Percentiles rank a stretch among this genome's conserved stretches.
Conservation (phyloP, 2,888 invertebrate genomes). For the Antheraea assamensis region DNA sequence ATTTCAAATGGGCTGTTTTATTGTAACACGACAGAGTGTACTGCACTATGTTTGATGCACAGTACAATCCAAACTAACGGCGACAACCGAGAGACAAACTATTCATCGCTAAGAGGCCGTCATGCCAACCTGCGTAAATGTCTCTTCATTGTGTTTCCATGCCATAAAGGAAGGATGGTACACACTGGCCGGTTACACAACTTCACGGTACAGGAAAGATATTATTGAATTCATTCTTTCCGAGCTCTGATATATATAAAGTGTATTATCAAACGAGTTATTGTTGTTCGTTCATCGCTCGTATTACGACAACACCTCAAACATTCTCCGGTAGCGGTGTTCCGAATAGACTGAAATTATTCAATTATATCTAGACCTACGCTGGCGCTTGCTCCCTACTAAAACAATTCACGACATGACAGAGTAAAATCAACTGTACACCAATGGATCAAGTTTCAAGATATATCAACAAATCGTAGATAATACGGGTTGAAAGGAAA, state of each 20-base stretch:
- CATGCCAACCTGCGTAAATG: too few relatives aligned
- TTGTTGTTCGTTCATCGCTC: neutral
- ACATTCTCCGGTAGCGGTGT: slow-evolving; percentile 36
- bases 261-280: neutral
- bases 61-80: too few relatives aligned
- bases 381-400: slow-evolving; percentile 23
- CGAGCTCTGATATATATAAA: neutral
- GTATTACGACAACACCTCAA: neutral
- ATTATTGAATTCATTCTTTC: too few relatives aligned
- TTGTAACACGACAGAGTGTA: too few relatives aligned
- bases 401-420: slow-evolving; percentile 24
- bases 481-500: slow-evolving; percentile 13
- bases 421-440: neutral
- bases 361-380: slow-evolving; percentile 34
- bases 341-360: slow-evolving; percentile 44
- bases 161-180: too few relatives aligned
- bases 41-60: too few relatives aligned
- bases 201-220: too few relatives aligned
- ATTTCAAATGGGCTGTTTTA: too few relatives aligned
- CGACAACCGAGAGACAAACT: too few relatives aligned
- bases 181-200: too few relatives aligned
- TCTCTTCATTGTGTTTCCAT: too few relatives aligned
- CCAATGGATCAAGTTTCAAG: neutral
- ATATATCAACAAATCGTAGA: neutral
- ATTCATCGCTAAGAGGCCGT: too few relatives aligned